These are phyloP conservation scores for Euleptes europaea DNA, from an alignment of 2,113 vertebrate species.

Conservation along the genomic window DNA sequence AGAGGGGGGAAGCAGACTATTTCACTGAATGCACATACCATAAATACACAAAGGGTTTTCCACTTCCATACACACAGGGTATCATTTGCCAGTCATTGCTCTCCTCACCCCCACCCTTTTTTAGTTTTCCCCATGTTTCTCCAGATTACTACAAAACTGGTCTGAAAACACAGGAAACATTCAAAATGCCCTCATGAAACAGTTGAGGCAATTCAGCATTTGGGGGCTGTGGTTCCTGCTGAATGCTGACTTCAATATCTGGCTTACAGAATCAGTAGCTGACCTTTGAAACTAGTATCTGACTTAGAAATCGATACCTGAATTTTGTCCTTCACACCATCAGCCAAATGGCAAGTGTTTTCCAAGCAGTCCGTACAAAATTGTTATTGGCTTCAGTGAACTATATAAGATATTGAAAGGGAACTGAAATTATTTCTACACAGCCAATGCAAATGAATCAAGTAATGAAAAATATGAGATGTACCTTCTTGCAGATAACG, in stretches of 20 bases:
- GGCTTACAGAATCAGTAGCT: conserved; percentile 7
- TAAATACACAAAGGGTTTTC: no score
- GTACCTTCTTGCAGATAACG: background rate
- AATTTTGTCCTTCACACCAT: conserved; percentile 29
- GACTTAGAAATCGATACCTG: conserved; percentile 15
- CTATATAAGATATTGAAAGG: conserved; percentile 9
- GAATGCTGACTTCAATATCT: conserved; percentile 18
- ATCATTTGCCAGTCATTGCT: no score
- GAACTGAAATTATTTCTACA: background rate
- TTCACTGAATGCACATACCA: no score
- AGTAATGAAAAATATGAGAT: background rate
- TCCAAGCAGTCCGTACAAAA: conserved; percentile 9
- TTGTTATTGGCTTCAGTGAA: conserved; percentile 24
- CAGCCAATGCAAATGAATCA: background rate
- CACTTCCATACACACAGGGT: no score
- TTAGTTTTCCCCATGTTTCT: no score
- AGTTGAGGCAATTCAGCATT: background rate
- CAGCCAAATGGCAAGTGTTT: conserved; percentile 11
- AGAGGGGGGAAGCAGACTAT: no score
- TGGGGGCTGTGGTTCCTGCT: background rate
- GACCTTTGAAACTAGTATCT: conserved; percentile 24
- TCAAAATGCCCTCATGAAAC: background rate
- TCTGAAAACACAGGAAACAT: background rate
- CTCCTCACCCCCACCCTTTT: no score
- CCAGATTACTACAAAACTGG: no score